A percentile compares a stretch with the other conserved stretches of the same genome.
phyloP scores from a whole-genome alignment of 2,113 vertebrate genomes.

The Formicarius rufipectus region DNA sequence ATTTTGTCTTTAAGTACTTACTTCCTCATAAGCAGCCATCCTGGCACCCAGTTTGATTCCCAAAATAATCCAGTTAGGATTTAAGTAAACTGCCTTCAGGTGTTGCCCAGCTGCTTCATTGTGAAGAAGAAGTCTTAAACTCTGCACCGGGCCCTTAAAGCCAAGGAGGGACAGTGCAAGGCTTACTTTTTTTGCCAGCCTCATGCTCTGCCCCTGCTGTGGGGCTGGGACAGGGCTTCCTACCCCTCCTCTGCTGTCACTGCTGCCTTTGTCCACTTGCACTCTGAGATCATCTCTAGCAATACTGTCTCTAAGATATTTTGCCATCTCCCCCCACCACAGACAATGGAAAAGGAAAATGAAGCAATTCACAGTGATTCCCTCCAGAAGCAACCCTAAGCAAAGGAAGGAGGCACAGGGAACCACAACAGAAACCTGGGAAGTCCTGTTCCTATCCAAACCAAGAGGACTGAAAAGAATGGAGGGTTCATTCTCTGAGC shows the following conservation, averaged over 20 bases:
- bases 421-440: not conserved
- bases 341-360: conserved; percentile 21
- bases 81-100: conserved; percentile 29
- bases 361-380: not conserved
- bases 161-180: not conserved
- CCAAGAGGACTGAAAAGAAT: not conserved
- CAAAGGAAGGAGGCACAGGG: not conserved
- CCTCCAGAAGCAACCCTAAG: not conserved
- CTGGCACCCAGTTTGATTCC: conserved; percentile 26
- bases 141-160: not conserved
- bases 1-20: conserved; percentile 36
- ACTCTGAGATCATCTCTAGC: not conserved
- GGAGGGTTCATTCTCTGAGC: not conserved
- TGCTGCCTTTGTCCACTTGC: not conserved
- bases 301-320: not conserved
- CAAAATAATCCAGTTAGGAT: not conserved
- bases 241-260: not conserved
- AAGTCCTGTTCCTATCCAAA: not conserved
- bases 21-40: conserved; percentile 24
- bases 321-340: not conserved
- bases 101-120: conserved; percentile 3
- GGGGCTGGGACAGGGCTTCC: not conserved
- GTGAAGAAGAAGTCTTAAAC: not conserved
- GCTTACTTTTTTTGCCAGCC: not conserved
- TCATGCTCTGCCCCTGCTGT: not conserved